These are phyloP conservation scores for Achlya flavicornis DNA, from an alignment of 2,888 invertebrate species.

Conservation along the genomic window DNA sequence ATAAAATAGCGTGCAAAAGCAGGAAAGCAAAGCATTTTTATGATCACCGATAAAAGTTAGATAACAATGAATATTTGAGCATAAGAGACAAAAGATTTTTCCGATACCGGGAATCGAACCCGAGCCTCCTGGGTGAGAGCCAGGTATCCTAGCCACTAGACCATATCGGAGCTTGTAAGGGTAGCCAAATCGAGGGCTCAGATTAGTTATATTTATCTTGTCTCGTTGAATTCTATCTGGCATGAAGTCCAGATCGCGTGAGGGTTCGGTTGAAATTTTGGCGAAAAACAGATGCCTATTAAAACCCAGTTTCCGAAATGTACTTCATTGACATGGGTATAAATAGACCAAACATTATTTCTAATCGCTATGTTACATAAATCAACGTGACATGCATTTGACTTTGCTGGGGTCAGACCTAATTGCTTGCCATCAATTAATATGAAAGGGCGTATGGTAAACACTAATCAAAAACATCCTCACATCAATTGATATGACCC, in stretches of 20 bases:
- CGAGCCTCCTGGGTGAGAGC: slow-evolving; percentile 85
- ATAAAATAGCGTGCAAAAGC: no score
- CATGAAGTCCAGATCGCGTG: no score
- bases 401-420: neutral
- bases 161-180: slow-evolving; percentile 75
- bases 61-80: no score
- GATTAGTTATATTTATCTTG: neutral
- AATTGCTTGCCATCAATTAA: neutral
- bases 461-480: slow-evolving; percentile 34
- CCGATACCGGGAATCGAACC: slow-evolving; percentile 86
- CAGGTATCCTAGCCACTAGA: slow-evolving; percentile 86
- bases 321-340: no score
- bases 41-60: neutral
- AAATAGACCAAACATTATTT: no score
- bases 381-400: neutral
- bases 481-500: slow-evolving; percentile 53
- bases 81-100: slow-evolving; percentile 36
- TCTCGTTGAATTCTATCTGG: no score
- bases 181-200: neutral
- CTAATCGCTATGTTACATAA: neutral
- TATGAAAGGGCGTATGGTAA: neutral
- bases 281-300: no score
- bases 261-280: no score
- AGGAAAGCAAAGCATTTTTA: no score
- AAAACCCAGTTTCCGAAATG: no score